Percentiles rank a stretch among this genome's conserved stretches.
These are phyloP conservation scores for Brenthis daphne DNA, from an alignment of 2,888 invertebrate genomes.

Conservation along the genomic window DNA sequence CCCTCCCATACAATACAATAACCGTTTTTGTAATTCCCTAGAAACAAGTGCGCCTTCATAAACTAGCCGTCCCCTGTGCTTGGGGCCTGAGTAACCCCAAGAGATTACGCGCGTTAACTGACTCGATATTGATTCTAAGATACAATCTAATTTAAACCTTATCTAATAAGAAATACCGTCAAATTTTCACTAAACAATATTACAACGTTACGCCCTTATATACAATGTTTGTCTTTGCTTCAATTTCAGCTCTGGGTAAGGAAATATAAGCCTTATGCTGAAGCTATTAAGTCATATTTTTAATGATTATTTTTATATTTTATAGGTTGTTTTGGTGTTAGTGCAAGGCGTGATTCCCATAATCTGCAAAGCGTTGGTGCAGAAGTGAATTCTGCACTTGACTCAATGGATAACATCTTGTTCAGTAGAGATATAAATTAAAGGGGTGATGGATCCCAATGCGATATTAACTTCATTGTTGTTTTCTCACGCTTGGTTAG, in stretches of 20 bases:
- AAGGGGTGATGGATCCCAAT: constrained; percentile 48
- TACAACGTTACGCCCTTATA: constrained; percentile 46
- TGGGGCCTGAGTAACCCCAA: constrained; percentile 63
- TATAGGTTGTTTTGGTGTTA: constrained; percentile 45
- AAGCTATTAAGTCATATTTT: constrained; percentile 4
- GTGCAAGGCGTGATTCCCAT: constrained; percentile 74
- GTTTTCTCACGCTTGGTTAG: constrained; percentile 65
- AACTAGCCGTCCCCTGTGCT: constrained; percentile 75
- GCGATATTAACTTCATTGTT: constrained; percentile 42
- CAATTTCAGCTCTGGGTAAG: constrained; percentile 32
- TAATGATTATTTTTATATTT: rapidly evolving
- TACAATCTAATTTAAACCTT: constrained; percentile 45
- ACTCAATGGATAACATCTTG: constrained; percentile 75
- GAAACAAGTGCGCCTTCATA: constrained; percentile 77
- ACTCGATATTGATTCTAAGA: constrained; percentile 56
- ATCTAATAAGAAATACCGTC: constrained; percentile 23
- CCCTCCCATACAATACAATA: constrained; percentile 65
- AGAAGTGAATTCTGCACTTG: constrained; percentile 77
- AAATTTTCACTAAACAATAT: constrained; percentile 28
- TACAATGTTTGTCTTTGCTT: constrained; percentile 47
- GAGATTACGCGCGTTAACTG: constrained; percentile 70
- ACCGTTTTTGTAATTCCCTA: constrained; percentile 75
- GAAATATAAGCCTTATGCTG: constrained; percentile 41
- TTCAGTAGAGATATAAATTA: constrained; percentile 54
- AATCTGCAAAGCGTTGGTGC: constrained; percentile 67